Evolutionary conservation across 2,888 invertebrate species (phyloP), one percentile per base, ranked within the genome.

Genomic region (Aethes cnicana): DNA sequence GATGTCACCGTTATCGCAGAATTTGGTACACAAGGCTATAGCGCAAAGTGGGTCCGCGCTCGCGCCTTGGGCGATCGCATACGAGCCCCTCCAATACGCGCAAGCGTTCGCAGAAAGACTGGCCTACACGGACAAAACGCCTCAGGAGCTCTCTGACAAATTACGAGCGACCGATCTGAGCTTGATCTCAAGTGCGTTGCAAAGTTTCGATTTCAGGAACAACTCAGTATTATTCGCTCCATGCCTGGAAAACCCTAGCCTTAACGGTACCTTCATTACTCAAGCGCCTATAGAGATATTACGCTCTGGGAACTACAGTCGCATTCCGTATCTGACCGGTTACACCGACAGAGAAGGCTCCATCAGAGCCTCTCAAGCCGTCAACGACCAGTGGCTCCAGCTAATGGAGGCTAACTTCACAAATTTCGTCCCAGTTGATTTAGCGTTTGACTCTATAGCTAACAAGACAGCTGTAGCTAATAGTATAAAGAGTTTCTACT

Each of bases 1-100:
- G 1, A 55, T 89, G 56, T 77, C 84, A 3, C 74, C 79, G 1
- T 58, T 66, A 55, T 57, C 81, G 3, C 47, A 67, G 12, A 67
- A 72, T 41, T 65, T 88, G 18, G 63, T 80, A 0, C 81, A 84
- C 25, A 88, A 87, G 68, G 87, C 79, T 1, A 69, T 89, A 12
- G 70, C 74, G 18, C 59, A 84, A 0, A 89, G 89, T 58, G 89
- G 89, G 1, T 86, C 88, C 1, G 80, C 75, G 0, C 53, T 77
- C 33, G 71, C 87, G 4, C 87, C 88, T 0, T 85, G 85, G 84
- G 88, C 88, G 1, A 66, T 89, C 0, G 72, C 86, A 0, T 89
- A 86, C 48, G 69, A 86, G n/a, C 86, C 89, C 4, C 46, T 77
- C 1, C 69, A 67, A 2, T 72, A 80, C 21, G 88, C 89, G 5